phyloP scores from a whole-genome alignment of 2,888 invertebrate species.

The Calameuta filiformis region DNA sequence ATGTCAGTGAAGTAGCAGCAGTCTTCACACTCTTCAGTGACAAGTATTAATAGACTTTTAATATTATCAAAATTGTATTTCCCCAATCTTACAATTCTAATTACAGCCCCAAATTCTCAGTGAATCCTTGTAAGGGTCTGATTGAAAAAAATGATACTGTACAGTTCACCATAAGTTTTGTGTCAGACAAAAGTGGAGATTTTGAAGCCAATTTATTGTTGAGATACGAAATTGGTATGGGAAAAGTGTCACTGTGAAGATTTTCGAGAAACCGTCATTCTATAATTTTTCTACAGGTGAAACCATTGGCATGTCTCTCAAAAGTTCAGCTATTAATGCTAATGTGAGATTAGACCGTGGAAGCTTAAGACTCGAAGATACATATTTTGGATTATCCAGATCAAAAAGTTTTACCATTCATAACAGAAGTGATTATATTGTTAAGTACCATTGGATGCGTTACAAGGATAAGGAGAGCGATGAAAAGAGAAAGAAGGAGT shows the following conservation, averaged over 20 bases:
- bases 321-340: constrained; percentile 67
- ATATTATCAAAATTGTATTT: constrained; percentile 10
- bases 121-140: constrained; percentile 68
- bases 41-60: constrained; percentile 54
- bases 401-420: constrained; percentile 68
- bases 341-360: constrained; percentile 68
- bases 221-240: constrained; percentile 62
- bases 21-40: constrained; percentile 66
- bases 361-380: constrained; percentile 69
- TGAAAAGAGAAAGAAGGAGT: constrained; percentile 56
- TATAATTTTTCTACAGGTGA: constrained; percentile 62
- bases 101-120: constrained; percentile 66
- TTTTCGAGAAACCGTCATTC: neutral
- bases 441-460: constrained; percentile 72
- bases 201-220: constrained; percentile 60
- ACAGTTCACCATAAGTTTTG: constrained; percentile 68
- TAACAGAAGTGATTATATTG: constrained; percentile 70
- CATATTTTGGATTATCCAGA: constrained; percentile 71
- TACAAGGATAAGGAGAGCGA: constrained; percentile 64
- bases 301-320: constrained; percentile 65
- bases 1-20: constrained; percentile 68
- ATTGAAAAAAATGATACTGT: constrained; percentile 68
- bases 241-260: neutral
- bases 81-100: neutral
- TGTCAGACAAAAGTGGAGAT: constrained; percentile 67